These are phyloP conservation scores for Cryptomyrus ogoouensis DNA, from an alignment of 2,113 vertebrate species.

Conservation along the genomic window DNA sequence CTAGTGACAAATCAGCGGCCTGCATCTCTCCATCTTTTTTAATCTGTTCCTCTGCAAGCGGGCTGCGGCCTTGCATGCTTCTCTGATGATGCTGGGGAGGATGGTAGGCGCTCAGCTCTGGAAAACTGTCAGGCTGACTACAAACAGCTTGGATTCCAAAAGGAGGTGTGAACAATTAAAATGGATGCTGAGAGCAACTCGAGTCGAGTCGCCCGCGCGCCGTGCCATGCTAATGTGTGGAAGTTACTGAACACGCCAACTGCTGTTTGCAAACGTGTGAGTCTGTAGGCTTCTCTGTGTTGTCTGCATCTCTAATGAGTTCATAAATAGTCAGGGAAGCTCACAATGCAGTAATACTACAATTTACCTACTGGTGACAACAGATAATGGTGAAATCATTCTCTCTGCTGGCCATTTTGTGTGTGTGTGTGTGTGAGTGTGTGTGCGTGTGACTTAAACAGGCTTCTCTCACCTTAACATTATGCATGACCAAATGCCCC, in stretches of 20 bases:
- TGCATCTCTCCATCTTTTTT: constrained; percentile 41
- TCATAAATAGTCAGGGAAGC: background rate
- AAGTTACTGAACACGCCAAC: background rate
- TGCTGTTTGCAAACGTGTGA: background rate
- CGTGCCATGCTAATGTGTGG: background rate
- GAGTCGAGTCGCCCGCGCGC: background rate
- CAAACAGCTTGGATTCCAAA: constrained; percentile 7
- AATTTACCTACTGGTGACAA: background rate
- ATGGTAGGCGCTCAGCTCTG: background rate
- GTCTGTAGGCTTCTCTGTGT: background rate
- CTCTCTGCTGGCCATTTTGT: background rate
- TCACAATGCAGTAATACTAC: background rate
- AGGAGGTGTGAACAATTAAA: constrained; percentile 11
- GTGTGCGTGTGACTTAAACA: background rate
- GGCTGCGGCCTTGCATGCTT: constrained; percentile 7
- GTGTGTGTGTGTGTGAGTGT: no score
- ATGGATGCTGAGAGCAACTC: constrained; percentile 35
- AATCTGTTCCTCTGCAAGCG: constrained; percentile 32
- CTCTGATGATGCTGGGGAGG: background rate
- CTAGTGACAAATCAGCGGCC: constrained; percentile 43
- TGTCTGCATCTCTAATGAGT: background rate
- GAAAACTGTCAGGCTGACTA: constrained; percentile 9
- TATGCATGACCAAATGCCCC: background rate
- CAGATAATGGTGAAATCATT: background rate
- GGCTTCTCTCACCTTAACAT: background rate